Base-by-base conservation (phyloP, 2,888 invertebrate species). In the Lasioglossum oenotherae region DNA sequence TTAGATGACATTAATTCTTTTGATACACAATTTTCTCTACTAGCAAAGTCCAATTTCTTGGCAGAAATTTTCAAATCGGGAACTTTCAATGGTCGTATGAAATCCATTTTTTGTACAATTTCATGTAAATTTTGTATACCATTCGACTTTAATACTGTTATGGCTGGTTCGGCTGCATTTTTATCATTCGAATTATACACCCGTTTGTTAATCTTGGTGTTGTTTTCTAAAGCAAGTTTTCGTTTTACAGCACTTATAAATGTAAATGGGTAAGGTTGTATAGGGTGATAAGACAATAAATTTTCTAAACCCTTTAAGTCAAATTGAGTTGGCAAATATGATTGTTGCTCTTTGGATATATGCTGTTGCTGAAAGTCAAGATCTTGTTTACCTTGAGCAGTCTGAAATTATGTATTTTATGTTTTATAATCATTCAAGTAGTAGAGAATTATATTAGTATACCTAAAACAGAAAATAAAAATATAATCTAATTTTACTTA, bases 211-310 rank as follows among this genome's bases (percentile, higher is more conserved):
- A 85, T 81, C 64, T 92, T 92, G 71, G 91, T 84, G 83, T 91
- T 89, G 78, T 92, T 92, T 8, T 91, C 90, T 44, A 93, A 81
- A 49, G 92, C 92, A 77, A 97, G 93, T 91, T 97, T 97, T 85
- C 96, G 95, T 89, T 96, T 96, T 14, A 96, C 96, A 73, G 96
- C 96, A 92, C 95, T 96, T 71, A 97, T 96, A 91, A 97, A 96
- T 91, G 96, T 96, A 88, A 96, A 96, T 27, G 97, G 96, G 95
- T 96, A 96, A 10, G 96, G 95, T 88, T 95, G 94, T 8, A 95
- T 93, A 19, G 95, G 89, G 84, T 93, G 92, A 81, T 89, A 88
- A 0, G 89, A 88, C 74, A 93, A 78, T 49, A 92, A 89, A 71
- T 88, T 85, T 35, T 89, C 78, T 60, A 90, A 77, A 35, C 38